Conservation (phyloP, 2,113 vertebrate genomes). For the Dissostichus mawsoni region DNA sequence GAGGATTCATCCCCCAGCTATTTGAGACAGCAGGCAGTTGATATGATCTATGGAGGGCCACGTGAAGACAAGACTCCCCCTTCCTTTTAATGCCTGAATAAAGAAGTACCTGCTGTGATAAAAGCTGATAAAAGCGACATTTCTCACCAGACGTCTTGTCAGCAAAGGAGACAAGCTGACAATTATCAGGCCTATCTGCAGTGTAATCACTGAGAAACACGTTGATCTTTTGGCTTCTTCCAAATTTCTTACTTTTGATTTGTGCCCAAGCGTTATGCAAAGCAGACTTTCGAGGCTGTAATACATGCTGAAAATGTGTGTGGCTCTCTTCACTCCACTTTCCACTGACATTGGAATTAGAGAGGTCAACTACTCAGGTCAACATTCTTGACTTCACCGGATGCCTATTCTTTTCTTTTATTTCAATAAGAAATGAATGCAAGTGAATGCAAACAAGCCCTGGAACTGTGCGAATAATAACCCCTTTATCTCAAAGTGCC, state of each 20-base stretch:
- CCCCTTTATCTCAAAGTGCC: slow-evolving; percentile 24
- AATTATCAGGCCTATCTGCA: slow-evolving; percentile 37
- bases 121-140: slow-evolving; percentile 31
- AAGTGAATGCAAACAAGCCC: slow-evolving; percentile 27
- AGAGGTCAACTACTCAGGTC: slow-evolving; percentile 5
- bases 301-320: not conserved
- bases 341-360: not conserved
- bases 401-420: not conserved
- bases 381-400: not conserved
- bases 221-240: slow-evolving; percentile 30
- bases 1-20: slow-evolving; percentile 19
- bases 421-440: not conserved
- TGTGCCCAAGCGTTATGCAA: not conserved
- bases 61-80: slow-evolving; percentile 18
- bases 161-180: slow-evolving; percentile 41
- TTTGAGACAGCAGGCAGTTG: slow-evolving; percentile 13
- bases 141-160: slow-evolving; percentile 24
- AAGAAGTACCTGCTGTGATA: slow-evolving; percentile 35
- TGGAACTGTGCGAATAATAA: slow-evolving; percentile 10
- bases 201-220: slow-evolving; percentile 34
- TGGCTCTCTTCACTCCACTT: slow-evolving; percentile 2
- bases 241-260: slow-evolving; percentile 35
- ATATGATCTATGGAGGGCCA: slow-evolving; percentile 48
- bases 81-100: slow-evolving; percentile 44
- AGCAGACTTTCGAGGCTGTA: not conserved